phyloP scores from a whole-genome alignment of 2,888 invertebrate species.

The Tipula helvola region DNA sequence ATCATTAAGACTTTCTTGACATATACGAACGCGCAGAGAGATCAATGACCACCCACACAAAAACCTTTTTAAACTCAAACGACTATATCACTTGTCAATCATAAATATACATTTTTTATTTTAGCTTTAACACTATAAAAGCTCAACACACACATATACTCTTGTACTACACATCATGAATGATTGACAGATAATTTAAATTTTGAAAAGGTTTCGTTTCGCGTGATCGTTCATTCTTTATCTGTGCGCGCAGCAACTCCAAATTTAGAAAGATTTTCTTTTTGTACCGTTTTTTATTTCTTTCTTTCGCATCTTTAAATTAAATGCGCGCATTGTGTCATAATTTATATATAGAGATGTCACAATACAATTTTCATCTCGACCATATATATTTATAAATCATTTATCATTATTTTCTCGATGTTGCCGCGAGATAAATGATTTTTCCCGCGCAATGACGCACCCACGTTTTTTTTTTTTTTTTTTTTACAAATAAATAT shows the following conservation, averaged over 20 bases:
- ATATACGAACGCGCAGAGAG: background rate
- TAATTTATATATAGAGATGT: background rate
- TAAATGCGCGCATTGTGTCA: background rate
- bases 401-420: background rate
- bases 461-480: background rate
- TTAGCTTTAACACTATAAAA: background rate
- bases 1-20: background rate
- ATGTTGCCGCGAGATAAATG: background rate
- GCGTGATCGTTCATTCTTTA: background rate
- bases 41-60: constrained; percentile 4
- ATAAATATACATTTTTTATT: background rate
- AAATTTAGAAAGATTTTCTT: background rate
- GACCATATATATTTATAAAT: background rate
- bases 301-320: background rate
- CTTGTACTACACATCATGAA: background rate
- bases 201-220: background rate
- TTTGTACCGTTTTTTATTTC: background rate
- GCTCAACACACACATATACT: background rate
- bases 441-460: background rate
- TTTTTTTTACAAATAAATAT: too few species aligned
- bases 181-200: constrained; percentile 4
- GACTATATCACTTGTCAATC: background rate
- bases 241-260: background rate
- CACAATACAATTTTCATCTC: background rate
- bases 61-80: background rate